Conservation (phyloP, 1,140 invertebrate genomes). For the Lerema accius region DNA sequence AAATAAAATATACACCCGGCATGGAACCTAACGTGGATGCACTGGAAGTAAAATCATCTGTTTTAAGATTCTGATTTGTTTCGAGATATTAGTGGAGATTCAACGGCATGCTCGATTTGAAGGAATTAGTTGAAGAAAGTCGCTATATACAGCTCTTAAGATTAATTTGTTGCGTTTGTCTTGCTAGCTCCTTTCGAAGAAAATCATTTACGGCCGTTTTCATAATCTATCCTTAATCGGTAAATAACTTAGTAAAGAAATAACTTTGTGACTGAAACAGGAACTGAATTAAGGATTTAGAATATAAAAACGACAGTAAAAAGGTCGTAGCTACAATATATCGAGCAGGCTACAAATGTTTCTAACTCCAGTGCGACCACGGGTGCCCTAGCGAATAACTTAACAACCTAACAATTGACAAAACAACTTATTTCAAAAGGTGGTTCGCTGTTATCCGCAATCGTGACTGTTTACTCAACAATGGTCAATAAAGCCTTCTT, state of each 20-base stretch:
- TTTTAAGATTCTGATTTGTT: slow-evolving; percentile 25
- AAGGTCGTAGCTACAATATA: no score
- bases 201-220: no score
- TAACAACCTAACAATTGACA: slow-evolving; percentile 74
- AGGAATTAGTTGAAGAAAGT: not conserved
- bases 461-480: slow-evolving; percentile 84
- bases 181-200: not conserved
- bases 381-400: slow-evolving; percentile 45
- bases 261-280: no score
- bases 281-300: no score
- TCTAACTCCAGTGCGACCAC: slow-evolving; percentile 23
- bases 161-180: not conserved
- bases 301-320: no score
- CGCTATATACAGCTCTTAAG: not conserved
- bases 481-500: slow-evolving; percentile 93
- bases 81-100: no score
- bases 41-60: slow-evolving; percentile 40
- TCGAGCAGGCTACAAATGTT: slow-evolving; percentile 2
- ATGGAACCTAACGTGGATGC: slow-evolving; percentile 44
- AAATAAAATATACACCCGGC: slow-evolving; percentile 62
- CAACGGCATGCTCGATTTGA: not conserved
- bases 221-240: no score
- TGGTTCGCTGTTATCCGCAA: slow-evolving; percentile 57
- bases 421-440: slow-evolving; percentile 58
- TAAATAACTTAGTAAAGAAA: no score